Evolutionary conservation across 2,888 invertebrate genomes (phyloP), one percentile per base, ranked within the genome.

Genomic region (Doris montereyensis): DNA sequence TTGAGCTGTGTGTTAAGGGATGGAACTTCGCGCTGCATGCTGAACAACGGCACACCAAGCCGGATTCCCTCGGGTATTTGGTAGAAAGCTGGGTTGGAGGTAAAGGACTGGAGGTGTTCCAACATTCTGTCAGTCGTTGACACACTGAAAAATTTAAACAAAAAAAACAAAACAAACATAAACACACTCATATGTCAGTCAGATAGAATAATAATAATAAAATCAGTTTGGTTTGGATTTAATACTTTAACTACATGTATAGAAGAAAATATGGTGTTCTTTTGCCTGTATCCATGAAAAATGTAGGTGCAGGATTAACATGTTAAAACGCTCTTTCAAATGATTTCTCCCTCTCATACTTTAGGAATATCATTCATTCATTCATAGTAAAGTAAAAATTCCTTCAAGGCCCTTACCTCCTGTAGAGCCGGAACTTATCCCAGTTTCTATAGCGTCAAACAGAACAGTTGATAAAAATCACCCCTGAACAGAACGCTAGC

Each of bases 41-140:
- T 94, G 90, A 95, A 95, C 34, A 95, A 92, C 0, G 95, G 95
- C 89, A 95, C 93, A 24, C 95, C 95, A 87, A 93, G 94, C 86
- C 93, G 93, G 21, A 95, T 93, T 83, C 94, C 94, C 84, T 95
- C 95, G 0, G 95, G 95, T 60, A 95, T 92, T 52, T 93, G 94
- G 89, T 94, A 95, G 93, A 94, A 94, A 26, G 93, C 92, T 32
- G 94, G 93, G 85, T 92, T 92, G 21, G 91, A 89, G 34, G 92
- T 90, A 90, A 95, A 95, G 81, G 94, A 94, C 88, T 95, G 94
- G 30, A 96, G 93, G 88, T 95, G 95, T 8, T 94, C 93, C 87
- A 95, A 92, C 57, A 94, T 92, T 81, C 93, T 92, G 90, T 95
- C 95, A 30, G 94, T 94, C 79, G 95, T 93, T 4, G 94, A 93